Conservation (phyloP, 1,140 invertebrate species). For the Matsumurasca onukii region DNA sequence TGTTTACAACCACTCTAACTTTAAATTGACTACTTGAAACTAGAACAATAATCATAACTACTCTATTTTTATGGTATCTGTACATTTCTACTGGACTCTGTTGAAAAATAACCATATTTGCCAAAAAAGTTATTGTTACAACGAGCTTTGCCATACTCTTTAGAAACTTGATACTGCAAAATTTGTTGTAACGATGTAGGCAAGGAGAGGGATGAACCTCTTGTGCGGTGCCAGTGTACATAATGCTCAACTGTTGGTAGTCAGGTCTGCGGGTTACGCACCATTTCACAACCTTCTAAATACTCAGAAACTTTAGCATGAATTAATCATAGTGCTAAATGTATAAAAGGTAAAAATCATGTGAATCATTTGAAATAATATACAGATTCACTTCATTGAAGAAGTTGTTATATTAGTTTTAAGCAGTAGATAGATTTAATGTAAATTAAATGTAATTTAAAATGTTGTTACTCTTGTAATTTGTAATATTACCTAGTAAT, state of each 20-base stretch:
- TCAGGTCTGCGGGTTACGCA: not conserved
- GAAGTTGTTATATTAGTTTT: conserved; percentile 21
- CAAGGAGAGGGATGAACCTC: conserved; percentile 5
- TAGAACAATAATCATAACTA: too few relatives aligned
- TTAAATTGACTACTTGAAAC: too few relatives aligned
- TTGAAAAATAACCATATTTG: conserved; percentile 13
- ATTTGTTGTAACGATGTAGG: conserved; percentile 25
- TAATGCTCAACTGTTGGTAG: conserved; percentile 13
- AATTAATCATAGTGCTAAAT: not conserved
- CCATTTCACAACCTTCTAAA: not conserved
- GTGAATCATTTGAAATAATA: too few relatives aligned
- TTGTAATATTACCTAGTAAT: conserved; percentile 26
- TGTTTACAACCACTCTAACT: too few relatives aligned
- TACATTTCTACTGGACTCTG: too few relatives aligned
- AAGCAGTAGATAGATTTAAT: conserved; percentile 14
- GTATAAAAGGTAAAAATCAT: not conserved
- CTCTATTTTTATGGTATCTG: too few relatives aligned
- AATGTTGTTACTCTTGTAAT: conserved; percentile 13
- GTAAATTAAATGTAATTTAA: conserved; percentile 28
- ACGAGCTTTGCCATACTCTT: conserved; percentile 22
- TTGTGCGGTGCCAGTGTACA: conserved; percentile 20
- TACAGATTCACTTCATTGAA: not conserved
- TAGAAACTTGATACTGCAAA: not conserved
- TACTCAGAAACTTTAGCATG: not conserved
- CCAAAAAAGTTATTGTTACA: conserved; percentile 23